Conservation (phyloP, 2,797 vertebrate genomes). For the Malurus leucopterus region DNA sequence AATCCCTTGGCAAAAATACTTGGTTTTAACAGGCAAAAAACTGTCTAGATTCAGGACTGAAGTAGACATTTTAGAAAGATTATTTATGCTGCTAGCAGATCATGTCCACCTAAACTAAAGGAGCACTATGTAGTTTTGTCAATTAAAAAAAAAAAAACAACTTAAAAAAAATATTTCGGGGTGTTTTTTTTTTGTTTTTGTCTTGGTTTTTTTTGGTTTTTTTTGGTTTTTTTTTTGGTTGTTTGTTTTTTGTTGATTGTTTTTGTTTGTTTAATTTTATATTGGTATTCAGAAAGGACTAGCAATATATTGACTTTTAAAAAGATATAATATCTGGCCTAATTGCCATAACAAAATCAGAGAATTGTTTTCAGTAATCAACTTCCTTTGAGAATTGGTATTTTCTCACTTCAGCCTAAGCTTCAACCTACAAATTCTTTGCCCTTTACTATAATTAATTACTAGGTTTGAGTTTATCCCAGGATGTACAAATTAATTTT, state of each 20-base stretch:
- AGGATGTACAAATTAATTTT: neutral
- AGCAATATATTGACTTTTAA: neutral
- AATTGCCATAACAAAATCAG: neutral
- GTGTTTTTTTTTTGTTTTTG: neutral
- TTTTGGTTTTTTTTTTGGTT: neutral
- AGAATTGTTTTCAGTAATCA: neutral
- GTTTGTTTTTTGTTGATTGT: too few relatives aligned
- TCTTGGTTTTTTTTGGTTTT: neutral
- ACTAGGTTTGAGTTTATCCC: neutral
- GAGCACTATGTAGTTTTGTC: neutral
- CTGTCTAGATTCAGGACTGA: neutral
- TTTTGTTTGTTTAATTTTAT: neutral
- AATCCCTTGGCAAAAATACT: neutral
- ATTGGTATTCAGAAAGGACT: neutral
- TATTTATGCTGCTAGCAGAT: neutral
- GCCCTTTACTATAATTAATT: neutral
- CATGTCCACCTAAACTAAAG: neutral
- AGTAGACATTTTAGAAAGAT: neutral
- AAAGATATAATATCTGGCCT: neutral
- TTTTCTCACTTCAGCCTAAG: neutral
- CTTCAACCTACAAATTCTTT: neutral
- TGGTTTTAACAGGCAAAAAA: neutral
- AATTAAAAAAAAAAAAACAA: neutral
- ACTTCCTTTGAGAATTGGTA: neutral
- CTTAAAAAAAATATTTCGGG: too few relatives aligned